These are phyloP conservation scores for Aelia acuminata DNA, from an alignment of 2,888 invertebrate genomes.

Conservation along the genomic window DNA sequence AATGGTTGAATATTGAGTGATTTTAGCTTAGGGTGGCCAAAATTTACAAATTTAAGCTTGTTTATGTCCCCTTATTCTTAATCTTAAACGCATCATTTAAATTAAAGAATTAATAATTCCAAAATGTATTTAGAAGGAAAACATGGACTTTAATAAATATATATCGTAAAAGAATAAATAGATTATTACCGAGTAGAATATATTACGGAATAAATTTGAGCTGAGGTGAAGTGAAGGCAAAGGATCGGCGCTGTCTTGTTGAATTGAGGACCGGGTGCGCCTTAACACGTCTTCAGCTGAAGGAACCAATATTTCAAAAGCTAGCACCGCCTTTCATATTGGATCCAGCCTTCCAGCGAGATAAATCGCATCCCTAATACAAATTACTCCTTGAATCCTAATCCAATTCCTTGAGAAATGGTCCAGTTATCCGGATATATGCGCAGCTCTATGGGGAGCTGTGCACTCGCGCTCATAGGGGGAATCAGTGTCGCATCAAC, in stretches of 20 bases:
- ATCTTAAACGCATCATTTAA: too few relatives aligned
- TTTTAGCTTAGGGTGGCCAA: too few relatives aligned
- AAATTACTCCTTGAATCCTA: constrained; percentile 17
- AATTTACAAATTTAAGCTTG: too few relatives aligned
- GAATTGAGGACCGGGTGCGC: not conserved
- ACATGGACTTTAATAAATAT: too few relatives aligned
- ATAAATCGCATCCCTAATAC: constrained; percentile 34
- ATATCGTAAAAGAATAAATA: too few relatives aligned
- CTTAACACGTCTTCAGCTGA: not conserved
- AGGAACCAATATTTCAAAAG: not conserved
- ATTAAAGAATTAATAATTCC: too few relatives aligned
- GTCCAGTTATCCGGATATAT: not conserved
- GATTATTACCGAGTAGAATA: not conserved
- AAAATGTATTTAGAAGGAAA: too few relatives aligned
- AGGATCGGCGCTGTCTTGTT: constrained; percentile 11
- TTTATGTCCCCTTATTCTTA: too few relatives aligned
- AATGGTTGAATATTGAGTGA: too few relatives aligned
- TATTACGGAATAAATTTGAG: not conserved
- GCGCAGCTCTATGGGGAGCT: not conserved
- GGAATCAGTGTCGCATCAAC: not conserved
- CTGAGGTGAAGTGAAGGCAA: not conserved
- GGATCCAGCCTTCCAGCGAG: not conserved
- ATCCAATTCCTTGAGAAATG: constrained; percentile 21
- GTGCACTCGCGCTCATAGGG: not conserved
- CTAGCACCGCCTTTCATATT: constrained; percentile 17